A percentile compares a stretch with the other conserved stretches of the same genome.
phyloP scores from a whole-genome alignment of 2,888 invertebrate genomes.

The Amiota minor region DNA sequence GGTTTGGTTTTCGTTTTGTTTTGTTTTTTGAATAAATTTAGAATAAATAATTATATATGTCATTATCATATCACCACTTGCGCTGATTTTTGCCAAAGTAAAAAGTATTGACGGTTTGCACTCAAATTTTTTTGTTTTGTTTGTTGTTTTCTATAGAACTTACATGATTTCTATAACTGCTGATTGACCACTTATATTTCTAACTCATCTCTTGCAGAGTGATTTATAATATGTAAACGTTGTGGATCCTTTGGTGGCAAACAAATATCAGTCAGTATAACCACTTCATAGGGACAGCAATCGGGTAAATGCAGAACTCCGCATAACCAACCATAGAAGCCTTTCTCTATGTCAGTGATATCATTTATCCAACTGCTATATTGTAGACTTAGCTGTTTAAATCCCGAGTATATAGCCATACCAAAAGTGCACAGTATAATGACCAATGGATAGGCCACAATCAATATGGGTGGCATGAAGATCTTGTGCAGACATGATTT shows the following conservation, averaged over 20 bases:
- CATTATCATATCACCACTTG: constrained; percentile 40
- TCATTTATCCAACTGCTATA: constrained; percentile 81
- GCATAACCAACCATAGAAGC: constrained; percentile 86
- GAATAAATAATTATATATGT: constrained; percentile 10
- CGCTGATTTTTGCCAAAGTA: constrained; percentile 18
- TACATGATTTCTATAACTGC: too few relatives aligned
- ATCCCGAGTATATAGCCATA: constrained; percentile 80
- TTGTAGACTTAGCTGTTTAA: constrained; percentile 81
- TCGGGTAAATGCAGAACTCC: constrained; percentile 79
- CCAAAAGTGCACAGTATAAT: constrained; percentile 80
- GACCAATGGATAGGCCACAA: constrained; percentile 81
- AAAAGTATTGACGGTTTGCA: constrained; percentile 13
- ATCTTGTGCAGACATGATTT: constrained; percentile 78
- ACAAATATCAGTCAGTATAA: constrained; percentile 76
- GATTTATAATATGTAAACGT: constrained; percentile 67
- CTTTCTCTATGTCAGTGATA: constrained; percentile 84
- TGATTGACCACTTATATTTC: not conserved
- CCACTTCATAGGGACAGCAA: constrained; percentile 82
- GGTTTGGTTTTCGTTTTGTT: constrained; percentile 38
- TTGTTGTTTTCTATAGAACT: constrained; percentile 1
- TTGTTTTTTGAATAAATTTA: constrained; percentile 34
- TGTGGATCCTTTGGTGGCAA: constrained; percentile 63
- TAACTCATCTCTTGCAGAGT: constrained; percentile 59
- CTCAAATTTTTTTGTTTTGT: not conserved
- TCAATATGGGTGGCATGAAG: constrained; percentile 79